Evolutionary conservation across 35 echinoderm and acorn worm genomes (phyloP).

Genomic region (Ophiothrix spiculata): DNA sequence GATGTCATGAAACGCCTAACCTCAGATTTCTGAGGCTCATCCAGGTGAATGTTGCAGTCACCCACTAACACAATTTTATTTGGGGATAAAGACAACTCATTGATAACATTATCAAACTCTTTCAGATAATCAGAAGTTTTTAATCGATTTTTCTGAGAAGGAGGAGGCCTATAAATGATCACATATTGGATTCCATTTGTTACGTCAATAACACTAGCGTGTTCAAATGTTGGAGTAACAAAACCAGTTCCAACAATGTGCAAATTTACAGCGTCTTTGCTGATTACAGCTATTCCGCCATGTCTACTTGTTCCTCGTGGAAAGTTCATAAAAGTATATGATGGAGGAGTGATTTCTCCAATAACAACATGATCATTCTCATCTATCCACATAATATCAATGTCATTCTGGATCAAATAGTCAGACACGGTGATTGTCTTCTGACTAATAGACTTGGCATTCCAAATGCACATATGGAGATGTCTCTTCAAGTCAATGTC

Average conservation of each 20-base stretch:
- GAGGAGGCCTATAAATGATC: not conserved
- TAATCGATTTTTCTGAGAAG: not conserved
- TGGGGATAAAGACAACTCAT: not conserved
- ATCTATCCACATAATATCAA: constrained; percentile 47
- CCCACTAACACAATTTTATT: constrained; percentile 6
- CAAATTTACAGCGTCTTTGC: constrained; percentile 6
- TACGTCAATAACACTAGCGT: constrained; percentile 20
- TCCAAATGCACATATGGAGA: constrained; percentile 20
- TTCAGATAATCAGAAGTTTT: not conserved
- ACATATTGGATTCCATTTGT: constrained; percentile 1
- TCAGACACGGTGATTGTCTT: constrained; percentile 18
- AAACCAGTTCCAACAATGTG: not conserved
- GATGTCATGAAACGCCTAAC: constrained; percentile 19
- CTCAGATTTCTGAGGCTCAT: constrained; percentile 3
- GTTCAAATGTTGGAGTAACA: constrained; percentile 21
- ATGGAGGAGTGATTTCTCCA: constrained; percentile 27
- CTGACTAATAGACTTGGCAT: constrained; percentile 29
- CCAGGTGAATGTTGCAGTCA: constrained; percentile 11
- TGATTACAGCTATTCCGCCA: constrained; percentile 29
- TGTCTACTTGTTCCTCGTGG: not conserved
- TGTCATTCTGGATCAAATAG: constrained; percentile 26
- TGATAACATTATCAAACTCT: not conserved
- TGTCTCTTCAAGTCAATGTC: not conserved
- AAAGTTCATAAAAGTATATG: constrained; percentile 25
- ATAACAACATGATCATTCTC: constrained; percentile 37